Percentiles rank a stretch among this genome's conserved stretches.
These are phyloP conservation scores for Tigriopus californicus DNA, from an alignment of 2,888 invertebrate genomes.

Conservation along the genomic window DNA sequence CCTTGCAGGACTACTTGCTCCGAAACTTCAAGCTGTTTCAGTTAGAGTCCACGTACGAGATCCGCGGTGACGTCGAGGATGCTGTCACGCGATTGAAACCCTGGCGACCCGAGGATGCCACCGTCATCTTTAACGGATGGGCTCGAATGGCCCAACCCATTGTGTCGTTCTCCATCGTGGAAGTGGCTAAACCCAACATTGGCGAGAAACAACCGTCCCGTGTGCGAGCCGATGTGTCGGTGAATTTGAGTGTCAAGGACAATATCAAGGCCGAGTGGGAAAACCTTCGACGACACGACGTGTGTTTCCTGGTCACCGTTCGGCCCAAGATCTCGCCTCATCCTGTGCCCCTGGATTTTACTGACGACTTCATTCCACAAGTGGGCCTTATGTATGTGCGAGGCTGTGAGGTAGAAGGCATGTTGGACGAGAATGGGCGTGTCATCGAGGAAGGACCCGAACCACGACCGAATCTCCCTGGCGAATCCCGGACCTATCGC, in stretches of 20 bases:
- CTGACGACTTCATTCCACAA: conserved; percentile 16
- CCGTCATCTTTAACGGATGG: conserved; percentile 88
- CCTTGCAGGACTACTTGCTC: conserved; percentile 88
- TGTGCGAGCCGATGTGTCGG: conserved; percentile 82
- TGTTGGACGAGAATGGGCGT: conserved; percentile 82
- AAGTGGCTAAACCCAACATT: conserved; percentile 37
- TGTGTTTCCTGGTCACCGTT: conserved; percentile 85
- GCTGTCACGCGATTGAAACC: conserved; percentile 84
- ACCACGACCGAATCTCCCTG: conserved; percentile 63
- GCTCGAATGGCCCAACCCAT: conserved; percentile 95
- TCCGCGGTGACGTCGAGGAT: conserved; percentile 94
- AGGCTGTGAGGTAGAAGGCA: conserved; percentile 95
- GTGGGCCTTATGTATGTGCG: conserved; percentile 45
- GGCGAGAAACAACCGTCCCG: conserved; percentile 85
- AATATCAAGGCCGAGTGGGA: conserved; percentile 96
- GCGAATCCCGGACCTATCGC: conserved; percentile 75
- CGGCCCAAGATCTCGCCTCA: conserved; percentile 66
- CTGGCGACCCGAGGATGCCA: conserved; percentile 71
- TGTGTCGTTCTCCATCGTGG: conserved; percentile 75
- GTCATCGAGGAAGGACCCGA: conserved; percentile 87
- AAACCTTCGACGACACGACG: conserved; percentile 84
- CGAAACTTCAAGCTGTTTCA: conserved; percentile 94
- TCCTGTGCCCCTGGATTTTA: conserved; percentile 24
- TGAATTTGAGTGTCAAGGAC: conserved; percentile 70
- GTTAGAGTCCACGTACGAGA: conserved; percentile 95